phyloP scores from a whole-genome alignment of 2,888 invertebrate genomes.

The Mesorhabditis sp. region DNA sequence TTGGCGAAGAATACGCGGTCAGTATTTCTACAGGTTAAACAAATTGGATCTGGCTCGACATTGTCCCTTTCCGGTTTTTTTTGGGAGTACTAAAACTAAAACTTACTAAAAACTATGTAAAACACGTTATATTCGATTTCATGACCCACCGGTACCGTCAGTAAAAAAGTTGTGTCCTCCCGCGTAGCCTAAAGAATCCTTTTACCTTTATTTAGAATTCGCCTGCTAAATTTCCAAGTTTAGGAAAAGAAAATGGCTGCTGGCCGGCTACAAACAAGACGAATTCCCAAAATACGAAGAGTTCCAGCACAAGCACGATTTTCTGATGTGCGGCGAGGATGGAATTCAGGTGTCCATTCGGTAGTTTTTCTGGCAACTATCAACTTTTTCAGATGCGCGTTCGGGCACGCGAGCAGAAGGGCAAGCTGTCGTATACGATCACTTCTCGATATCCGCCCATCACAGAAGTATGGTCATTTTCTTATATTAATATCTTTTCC shows the following conservation, averaged over 20 bases:
- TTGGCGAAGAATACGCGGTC: slow-evolving; percentile 76
- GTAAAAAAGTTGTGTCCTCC: no score
- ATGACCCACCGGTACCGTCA: no score
- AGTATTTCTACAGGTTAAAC: no score
- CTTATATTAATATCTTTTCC: not conserved
- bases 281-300: slow-evolving; percentile 74
- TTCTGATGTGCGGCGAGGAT: slow-evolving; percentile 64
- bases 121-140: no score
- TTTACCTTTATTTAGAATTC: no score
- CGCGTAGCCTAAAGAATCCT: no score
- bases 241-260: slow-evolving; percentile 90
- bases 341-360: slow-evolving; percentile 32
- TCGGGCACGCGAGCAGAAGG: slow-evolving; percentile 47
- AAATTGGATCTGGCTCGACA: no score
- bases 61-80: no score
- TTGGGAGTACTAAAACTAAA: no score
- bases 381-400: slow-evolving; percentile 38
- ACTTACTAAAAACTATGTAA: no score
- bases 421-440: slow-evolving; percentile 46
- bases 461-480: slow-evolving; percentile 9
- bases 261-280: slow-evolving; percentile 64
- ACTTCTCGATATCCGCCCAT: slow-evolving; percentile 32
- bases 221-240: not conserved
- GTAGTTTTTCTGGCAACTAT: no score
- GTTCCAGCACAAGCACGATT: slow-evolving; percentile 95